phyloP scores from a whole-genome alignment of 2,797 vertebrate species.

The Gouania willdenowi region DNA sequence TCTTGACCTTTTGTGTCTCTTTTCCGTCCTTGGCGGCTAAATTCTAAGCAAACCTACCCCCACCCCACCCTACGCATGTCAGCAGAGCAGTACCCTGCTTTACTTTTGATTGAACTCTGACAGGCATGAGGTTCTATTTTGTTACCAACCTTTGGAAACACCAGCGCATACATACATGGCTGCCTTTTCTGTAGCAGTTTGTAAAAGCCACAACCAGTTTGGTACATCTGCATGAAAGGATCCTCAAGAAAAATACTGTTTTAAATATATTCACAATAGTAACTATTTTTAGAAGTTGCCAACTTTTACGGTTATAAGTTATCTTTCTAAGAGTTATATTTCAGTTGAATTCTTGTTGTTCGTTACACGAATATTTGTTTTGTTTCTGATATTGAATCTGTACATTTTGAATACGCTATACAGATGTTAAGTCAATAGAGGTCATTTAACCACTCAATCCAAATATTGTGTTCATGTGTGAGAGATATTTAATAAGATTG shows the following conservation, averaged over 20 bases:
- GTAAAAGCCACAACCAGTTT: conserved; percentile 45
- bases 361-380: conserved; percentile 17
- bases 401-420: conserved; percentile 4
- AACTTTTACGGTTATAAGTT: conserved; percentile 9
- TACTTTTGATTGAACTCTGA: conserved; percentile 14
- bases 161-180: conserved; percentile 53
- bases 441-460: conserved; percentile 30
- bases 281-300: conserved; percentile 13
- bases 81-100: conserved; percentile 47
- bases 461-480: conserved; percentile 36
- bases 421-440: conserved; percentile 6
- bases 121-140: too few relatives aligned
- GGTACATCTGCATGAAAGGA: conserved; percentile 62
- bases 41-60: not conserved
- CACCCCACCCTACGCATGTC: conserved; percentile 42
- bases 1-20: conserved; percentile 11
- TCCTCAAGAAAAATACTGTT: conserved; percentile 28
- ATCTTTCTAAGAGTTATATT: too few relatives aligned
- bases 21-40: conserved; percentile 23
- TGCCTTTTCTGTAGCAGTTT: conserved; percentile 55
- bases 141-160: too few relatives aligned
- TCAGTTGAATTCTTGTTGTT: too few relatives aligned
- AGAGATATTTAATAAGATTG: conserved; percentile 15
- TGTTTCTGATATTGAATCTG: conserved; percentile 9
- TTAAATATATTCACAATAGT: not conserved